These are phyloP conservation scores for Serinus canaria DNA, from an alignment of 2,113 vertebrate species.

Conservation along the genomic window DNA sequence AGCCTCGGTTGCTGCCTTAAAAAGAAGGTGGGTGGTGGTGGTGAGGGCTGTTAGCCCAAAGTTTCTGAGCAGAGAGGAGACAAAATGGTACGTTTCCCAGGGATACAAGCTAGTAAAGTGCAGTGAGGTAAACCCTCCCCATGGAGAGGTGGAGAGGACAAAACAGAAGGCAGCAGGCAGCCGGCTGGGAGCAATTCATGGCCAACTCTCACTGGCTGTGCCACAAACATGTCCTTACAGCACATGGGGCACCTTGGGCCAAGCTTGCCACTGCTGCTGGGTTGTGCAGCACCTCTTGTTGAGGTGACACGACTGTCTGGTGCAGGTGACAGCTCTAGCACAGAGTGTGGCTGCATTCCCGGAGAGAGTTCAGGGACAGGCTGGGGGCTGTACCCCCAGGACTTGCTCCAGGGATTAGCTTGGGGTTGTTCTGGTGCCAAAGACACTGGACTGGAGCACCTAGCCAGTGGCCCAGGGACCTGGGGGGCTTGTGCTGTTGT, in stretches of 20 bases:
- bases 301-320: neutral
- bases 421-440: neutral
- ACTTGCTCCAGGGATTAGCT: neutral
- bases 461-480: neutral
- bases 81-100: neutral
- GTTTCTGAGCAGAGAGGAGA: neutral
- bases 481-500: accelerated
- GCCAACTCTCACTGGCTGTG: neutral
- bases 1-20: neutral
- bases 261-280: neutral
- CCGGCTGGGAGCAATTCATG: neutral
- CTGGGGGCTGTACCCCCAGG: neutral
- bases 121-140: neutral
- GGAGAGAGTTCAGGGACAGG: neutral
- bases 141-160: neutral
- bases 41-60: neutral
- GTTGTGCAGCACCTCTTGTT: neutral
- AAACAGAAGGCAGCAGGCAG: conserved; percentile 26
- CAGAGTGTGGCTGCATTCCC: neutral
- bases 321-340: neutral
- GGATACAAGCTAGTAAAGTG: neutral
- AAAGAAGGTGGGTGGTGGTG: conserved; percentile 7
- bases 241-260: neutral
- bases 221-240: neutral
- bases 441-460: neutral